Evolutionary conservation across 2,113 vertebrate genomes (phyloP).

Genomic region (Corydoras sp.): DNA sequence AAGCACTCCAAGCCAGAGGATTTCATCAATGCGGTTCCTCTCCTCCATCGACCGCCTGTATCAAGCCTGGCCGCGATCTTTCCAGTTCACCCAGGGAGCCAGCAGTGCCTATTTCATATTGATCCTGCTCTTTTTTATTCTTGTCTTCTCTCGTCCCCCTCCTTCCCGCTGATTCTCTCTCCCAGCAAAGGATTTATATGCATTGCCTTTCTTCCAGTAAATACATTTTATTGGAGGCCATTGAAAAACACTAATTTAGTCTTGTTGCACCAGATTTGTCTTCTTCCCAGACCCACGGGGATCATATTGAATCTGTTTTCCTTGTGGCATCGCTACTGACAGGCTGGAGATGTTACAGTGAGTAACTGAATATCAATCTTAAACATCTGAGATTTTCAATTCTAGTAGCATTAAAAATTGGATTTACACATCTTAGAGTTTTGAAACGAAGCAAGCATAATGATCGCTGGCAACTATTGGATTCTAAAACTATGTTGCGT

Average conservation of each 20-base stretch:
- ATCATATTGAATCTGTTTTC: constrained; percentile 14
- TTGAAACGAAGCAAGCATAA: neutral
- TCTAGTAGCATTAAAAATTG: neutral
- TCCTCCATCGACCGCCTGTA: constrained; percentile 58
- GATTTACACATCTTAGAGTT: no score
- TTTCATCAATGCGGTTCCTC: constrained; percentile 62
- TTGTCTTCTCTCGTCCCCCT: constrained; percentile 26
- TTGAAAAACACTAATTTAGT: constrained; percentile 44
- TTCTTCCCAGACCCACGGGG: neutral
- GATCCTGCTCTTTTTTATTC: constrained; percentile 50
- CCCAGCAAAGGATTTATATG: constrained; percentile 48
- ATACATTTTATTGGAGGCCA: constrained; percentile 46
- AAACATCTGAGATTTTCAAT: neutral
- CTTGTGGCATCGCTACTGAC: neutral
- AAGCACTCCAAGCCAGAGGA: constrained; percentile 56
- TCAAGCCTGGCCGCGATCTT: constrained; percentile 62
- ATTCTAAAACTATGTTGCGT: neutral
- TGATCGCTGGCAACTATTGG: neutral
- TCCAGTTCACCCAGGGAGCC: constrained; percentile 61
- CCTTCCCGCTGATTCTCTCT: neutral
- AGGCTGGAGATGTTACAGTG: neutral
- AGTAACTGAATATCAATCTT: neutral
- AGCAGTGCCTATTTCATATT: constrained; percentile 61
- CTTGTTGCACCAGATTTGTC: neutral
- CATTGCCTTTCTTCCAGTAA: constrained; percentile 50